Percentiles rank a stretch among this genome's conserved stretches.
phyloP scores from a whole-genome alignment of 2,888 invertebrate species.

The Zeuzera pyrina region DNA sequence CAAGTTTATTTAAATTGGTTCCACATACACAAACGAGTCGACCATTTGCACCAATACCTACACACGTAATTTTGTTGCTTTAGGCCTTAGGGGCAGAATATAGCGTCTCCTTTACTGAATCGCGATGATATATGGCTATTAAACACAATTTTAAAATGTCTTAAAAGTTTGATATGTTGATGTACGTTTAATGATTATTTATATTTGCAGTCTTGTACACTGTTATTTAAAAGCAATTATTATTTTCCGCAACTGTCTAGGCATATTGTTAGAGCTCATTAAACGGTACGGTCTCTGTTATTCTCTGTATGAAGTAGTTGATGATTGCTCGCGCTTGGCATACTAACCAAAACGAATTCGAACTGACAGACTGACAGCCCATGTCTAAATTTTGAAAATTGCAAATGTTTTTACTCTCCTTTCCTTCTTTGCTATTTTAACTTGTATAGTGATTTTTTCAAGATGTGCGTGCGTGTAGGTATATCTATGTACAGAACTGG shows the following conservation, averaged over 20 bases:
- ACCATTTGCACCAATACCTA: slow-evolving; percentile 1
- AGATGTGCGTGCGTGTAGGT: too few relatives aligned
- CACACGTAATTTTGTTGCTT: too few relatives aligned
- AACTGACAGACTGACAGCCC: slow-evolving; percentile 37
- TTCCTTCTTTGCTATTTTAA: too few relatives aligned
- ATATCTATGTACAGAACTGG: too few relatives aligned
- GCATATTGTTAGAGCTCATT: slow-evolving; percentile 13
- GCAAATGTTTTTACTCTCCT: background rate
- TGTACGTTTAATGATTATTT: too few relatives aligned
- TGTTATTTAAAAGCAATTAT: too few relatives aligned
- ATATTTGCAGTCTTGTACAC: too few relatives aligned
- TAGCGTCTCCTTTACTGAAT: slow-evolving; percentile 13
- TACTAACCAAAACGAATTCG: slow-evolving; percentile 40
- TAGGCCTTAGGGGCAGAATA: slow-evolving; percentile 15
- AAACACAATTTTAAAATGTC: too few relatives aligned
- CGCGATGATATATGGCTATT: slow-evolving; percentile 9
- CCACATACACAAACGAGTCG: slow-evolving; percentile 29
- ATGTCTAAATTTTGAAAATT: slow-evolving; percentile 18
- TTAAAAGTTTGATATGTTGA: too few relatives aligned
- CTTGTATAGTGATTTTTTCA: too few relatives aligned
- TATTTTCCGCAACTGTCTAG: too few relatives aligned
- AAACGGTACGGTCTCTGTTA: slow-evolving; percentile 29
- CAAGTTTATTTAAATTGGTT: slow-evolving; percentile 43
- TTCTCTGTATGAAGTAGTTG: slow-evolving; percentile 21
- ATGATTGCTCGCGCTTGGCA: slow-evolving; percentile 45